A percentile compares a stretch with the other conserved stretches of the same genome.
phyloP scores from a whole-genome alignment of 1,140 invertebrate species.

The Phortica variegata region DNA sequence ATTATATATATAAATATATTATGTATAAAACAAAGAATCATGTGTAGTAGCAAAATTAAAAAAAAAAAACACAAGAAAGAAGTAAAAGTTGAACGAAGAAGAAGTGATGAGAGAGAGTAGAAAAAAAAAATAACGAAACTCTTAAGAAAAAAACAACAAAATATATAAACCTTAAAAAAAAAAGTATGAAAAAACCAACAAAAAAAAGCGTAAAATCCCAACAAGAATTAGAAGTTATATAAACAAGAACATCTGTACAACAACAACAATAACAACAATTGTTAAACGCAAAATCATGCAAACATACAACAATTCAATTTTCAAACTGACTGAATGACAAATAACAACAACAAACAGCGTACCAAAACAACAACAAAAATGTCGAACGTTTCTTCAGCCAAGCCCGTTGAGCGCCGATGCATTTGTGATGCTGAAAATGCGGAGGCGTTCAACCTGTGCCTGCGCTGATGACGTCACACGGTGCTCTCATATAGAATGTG shows the following conservation, averaged over 20 bases:
- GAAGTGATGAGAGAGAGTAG: slow-evolving; percentile 23
- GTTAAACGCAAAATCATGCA: neutral
- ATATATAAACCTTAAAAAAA: slow-evolving; percentile 9
- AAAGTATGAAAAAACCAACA: slow-evolving; percentile 30
- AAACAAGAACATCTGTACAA: slow-evolving; percentile 11
- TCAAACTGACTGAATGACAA: slow-evolving; percentile 8
- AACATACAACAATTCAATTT: slow-evolving; percentile 24
- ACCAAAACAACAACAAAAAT: slow-evolving; percentile 30
- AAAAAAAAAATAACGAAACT: slow-evolving; percentile 16
- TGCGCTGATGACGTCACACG: too few relatives aligned
- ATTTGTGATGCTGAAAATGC: slow-evolving; percentile 55
- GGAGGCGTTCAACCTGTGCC: slow-evolving; percentile 43
- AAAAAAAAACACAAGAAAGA: slow-evolving; percentile 23
- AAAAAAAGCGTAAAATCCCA: slow-evolving; percentile 56
- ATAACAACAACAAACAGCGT: slow-evolving; percentile 13
- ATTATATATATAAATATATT: slow-evolving; percentile 52
- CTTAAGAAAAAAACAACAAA: slow-evolving; percentile 33
- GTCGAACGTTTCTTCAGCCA: slow-evolving; percentile 8
- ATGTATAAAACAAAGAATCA: slow-evolving; percentile 47
- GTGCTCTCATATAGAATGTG: neutral
- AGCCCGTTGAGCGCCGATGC: slow-evolving; percentile 42
- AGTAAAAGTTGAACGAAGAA: slow-evolving; percentile 4
- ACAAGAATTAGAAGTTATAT: slow-evolving; percentile 53
- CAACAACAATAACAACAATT: too few relatives aligned
- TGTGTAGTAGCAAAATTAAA: slow-evolving; percentile 52